Percentiles rank a stretch among this genome's conserved stretches.
These are phyloP conservation scores for Drosophila melanosoma DNA, from an alignment of 2,888 invertebrate genomes.

Conservation along the genomic window DNA sequence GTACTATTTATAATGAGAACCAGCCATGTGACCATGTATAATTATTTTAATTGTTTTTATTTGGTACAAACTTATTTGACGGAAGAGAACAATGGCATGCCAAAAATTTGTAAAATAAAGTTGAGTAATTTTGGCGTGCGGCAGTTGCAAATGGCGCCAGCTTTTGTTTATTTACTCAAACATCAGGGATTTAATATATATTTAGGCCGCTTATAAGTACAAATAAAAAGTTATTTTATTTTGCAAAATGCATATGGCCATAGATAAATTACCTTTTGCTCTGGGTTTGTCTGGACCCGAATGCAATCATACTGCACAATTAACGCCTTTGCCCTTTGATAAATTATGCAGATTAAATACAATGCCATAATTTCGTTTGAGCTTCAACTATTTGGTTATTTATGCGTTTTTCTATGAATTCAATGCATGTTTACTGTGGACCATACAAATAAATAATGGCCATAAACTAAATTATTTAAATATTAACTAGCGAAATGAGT, in stretches of 20 bases:
- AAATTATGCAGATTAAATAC: conserved; percentile 70
- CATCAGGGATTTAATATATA: conserved; percentile 54
- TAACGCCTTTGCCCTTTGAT: conserved; percentile 62
- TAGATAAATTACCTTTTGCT: conserved; percentile 45
- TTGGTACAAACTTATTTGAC: conserved; percentile 33
- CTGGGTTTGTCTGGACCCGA: conserved; percentile 15
- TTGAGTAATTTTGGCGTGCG: conserved; percentile 24
- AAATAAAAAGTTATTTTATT: conserved; percentile 32
- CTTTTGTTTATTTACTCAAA: conserved; percentile 50
- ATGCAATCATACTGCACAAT: conserved; percentile 51
- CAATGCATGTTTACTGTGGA: conserved; percentile 22
- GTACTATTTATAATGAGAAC: neutral
- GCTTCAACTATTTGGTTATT: conserved; percentile 35
- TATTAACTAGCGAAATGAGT: neutral
- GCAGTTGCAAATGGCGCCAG: conserved; percentile 20
- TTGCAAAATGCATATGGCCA: conserved; percentile 13
- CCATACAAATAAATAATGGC: conserved; percentile 12
- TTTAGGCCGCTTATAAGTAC: conserved; percentile 25
- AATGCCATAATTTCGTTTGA: conserved; percentile 43
- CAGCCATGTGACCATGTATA: conserved; percentile 29
- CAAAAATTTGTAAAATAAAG: conserved; percentile 53
- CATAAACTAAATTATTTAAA: conserved; percentile 12
- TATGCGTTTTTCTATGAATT: conserved; percentile 38
- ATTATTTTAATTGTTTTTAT: conserved; percentile 57
- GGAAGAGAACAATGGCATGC: conserved; percentile 36